Conservation (phyloP, 64 coral and sea anemone species). For the Actinia tenebrosa region DNA sequence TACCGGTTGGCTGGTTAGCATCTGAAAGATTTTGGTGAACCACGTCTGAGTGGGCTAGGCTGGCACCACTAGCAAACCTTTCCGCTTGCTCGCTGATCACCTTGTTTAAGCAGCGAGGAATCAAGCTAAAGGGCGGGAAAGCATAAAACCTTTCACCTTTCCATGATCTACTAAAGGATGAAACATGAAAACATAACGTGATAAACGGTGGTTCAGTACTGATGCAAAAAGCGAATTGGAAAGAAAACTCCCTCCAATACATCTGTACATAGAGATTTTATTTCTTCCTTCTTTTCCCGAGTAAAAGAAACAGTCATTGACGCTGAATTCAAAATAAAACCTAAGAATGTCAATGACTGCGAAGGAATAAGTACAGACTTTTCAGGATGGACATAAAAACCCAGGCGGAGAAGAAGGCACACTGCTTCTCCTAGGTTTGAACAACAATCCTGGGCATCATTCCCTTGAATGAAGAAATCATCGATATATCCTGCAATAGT, state of each 20-base stretch:
- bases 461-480: no score
- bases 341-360: constrained; percentile 33
- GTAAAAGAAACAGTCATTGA: constrained; percentile 19
- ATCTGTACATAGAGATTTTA: constrained; percentile 24
- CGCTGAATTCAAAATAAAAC: constrained; percentile 32
- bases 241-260: not conserved
- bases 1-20: no score
- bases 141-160: no score
- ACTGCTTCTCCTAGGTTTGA: constrained; percentile 12
- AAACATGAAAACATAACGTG: constrained; percentile 43
- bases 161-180: constrained; percentile 7
- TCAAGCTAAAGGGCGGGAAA: no score
- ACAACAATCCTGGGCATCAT: no score
- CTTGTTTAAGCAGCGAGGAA: no score
- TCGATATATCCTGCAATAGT: no score
- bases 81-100: no score
- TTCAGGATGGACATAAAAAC: constrained; percentile 41
- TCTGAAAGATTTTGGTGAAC: no score
- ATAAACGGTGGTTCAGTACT: no score
- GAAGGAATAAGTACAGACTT: constrained; percentile 52
- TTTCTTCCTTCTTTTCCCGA: constrained; percentile 9
- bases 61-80: no score
- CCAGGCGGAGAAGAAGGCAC: constrained; percentile 20
- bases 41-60: no score
- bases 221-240: not conserved